Evolutionary conservation across 30 jellyfish, hydroid and myxozoan species (phyloP), one percentile per base, ranked within the genome.

Genomic region (Calvadosia cruxmelitensis): DNA sequence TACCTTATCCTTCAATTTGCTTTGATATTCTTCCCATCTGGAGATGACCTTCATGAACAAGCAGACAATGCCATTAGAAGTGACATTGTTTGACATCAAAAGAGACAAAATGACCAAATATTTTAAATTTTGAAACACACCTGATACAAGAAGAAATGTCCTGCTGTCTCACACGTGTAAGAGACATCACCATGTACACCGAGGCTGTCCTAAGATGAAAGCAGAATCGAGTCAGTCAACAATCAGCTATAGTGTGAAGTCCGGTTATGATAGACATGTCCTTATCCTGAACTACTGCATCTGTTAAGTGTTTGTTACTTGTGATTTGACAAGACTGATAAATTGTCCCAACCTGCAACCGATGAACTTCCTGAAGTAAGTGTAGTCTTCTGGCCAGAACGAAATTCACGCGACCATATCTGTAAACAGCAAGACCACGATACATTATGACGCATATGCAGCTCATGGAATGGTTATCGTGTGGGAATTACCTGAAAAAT

Each of bases 141-240:
- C 85, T 92, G 99, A 34, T 92, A 92, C 52, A 81, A 64, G 70
- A 36, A 93, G 78, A 93, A 93, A 66, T 93, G 95, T 27, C 95
- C 94, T 32, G 99, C 97, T 0, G 99, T 93, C 66, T 93, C 99
- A 61, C 99, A 93, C 1, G 99, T 93, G 66, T 93, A 86, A 34
- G 94, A 78, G 25, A 84, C 93, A 70, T 84, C 96, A 2, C 96
- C 99, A 75, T 66, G 64, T 29, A 93, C 96, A 52, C 83, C 84
- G 73, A 93, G 66, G 62, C 96, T 84, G 49, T 91, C 94, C 99
- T 91, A 72, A 51, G 10, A 42, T 42, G 15, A 42, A n/a, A n/a
- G n/a, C n/a, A n/a, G n/a, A n/a, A n/a, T n/a, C n/a, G n/a, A n/a
- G n/a, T n/a, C n/a, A n/a, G n/a, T n/a, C n/a, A n/a, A n/a, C n/a